Conservation (phyloP, 2,113 vertebrate species). For the Sinocyclocheilus maitianheensis region DNA sequence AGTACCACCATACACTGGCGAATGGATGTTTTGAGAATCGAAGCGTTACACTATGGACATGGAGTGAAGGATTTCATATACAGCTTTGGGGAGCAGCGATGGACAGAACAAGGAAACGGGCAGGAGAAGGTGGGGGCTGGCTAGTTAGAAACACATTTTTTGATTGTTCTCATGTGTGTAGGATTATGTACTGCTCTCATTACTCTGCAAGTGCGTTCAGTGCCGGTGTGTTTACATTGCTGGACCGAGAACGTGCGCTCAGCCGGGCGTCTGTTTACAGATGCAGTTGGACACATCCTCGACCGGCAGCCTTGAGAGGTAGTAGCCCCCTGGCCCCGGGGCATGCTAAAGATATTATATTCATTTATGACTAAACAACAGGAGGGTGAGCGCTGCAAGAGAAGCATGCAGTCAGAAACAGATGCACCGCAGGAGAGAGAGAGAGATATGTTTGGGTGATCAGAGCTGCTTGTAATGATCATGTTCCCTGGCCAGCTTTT, state of each 20-base stretch:
- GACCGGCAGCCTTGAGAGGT: slow-evolving; percentile 65
- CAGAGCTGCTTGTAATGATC: slow-evolving; percentile 47
- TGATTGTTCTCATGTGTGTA: slow-evolving; percentile 65
- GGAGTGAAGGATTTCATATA: slow-evolving; percentile 64
- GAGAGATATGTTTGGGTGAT: slow-evolving; percentile 51
- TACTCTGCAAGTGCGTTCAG: slow-evolving; percentile 16
- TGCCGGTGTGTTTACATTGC: slow-evolving; percentile 38
- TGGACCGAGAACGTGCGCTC: slow-evolving; percentile 16
- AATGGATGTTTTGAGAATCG: slow-evolving; percentile 56
- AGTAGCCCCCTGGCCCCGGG: slow-evolving; percentile 46
- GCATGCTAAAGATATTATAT: slow-evolving; percentile 74
- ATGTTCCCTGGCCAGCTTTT: slow-evolving; percentile 37
- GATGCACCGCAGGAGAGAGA: slow-evolving; percentile 51
- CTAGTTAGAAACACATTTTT: slow-evolving; percentile 59
- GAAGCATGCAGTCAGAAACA: slow-evolving; percentile 61
- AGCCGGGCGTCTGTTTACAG: slow-evolving; percentile 47
- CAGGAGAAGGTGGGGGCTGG: neutral
- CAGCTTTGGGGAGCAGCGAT: slow-evolving; percentile 51
- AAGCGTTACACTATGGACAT: slow-evolving; percentile 65
- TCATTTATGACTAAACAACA: slow-evolving; percentile 67
- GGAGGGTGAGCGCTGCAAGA: slow-evolving; percentile 59
- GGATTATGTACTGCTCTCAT: slow-evolving; percentile 61
- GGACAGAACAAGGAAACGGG: slow-evolving; percentile 50
- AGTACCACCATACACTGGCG: slow-evolving; percentile 56
- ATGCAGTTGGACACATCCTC: slow-evolving; percentile 53